These are phyloP conservation scores for Hyaena hyaena DNA, from an alignment of 2,113 vertebrate species.

Conservation along the genomic window DNA sequence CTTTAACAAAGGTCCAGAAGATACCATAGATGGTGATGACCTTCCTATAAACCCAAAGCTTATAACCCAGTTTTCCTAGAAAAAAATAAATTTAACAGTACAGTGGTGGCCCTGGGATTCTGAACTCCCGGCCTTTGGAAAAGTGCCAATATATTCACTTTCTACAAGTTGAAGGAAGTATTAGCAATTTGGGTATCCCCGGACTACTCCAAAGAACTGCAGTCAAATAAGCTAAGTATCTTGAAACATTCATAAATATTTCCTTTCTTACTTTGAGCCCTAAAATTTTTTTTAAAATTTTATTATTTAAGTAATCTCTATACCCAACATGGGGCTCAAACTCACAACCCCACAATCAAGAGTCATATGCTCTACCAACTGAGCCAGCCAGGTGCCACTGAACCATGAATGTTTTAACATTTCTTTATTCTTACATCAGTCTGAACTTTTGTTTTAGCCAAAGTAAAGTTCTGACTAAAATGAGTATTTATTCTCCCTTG, in stretches of 20 bases:
- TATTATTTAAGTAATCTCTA: not conserved
- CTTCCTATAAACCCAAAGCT: not conserved
- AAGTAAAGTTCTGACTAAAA: constrained; percentile 25
- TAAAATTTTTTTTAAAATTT: not conserved
- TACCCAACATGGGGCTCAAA: not conserved
- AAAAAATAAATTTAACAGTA: not conserved
- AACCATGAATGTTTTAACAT: not conserved
- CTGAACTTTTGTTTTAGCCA: not conserved
- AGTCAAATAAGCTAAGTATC: not conserved
- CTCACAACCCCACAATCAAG: not conserved
- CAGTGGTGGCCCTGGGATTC: not conserved
- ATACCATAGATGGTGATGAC: not conserved
- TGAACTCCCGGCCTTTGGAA: not conserved
- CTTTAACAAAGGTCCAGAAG: not conserved
- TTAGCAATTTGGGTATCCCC: not conserved
- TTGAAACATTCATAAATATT: constrained; percentile 26
- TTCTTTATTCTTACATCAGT: not conserved
- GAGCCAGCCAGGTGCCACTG: not conserved
- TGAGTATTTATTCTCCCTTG: not conserved
- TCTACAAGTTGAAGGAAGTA: not conserved
- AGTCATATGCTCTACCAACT: not conserved
- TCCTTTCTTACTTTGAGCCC: constrained; percentile 4
- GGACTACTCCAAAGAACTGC: not conserved
- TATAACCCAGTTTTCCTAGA: not conserved
- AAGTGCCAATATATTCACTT: not conserved